A percentile compares a stretch with the other conserved stretches of the same genome.
Conservation (phyloP, 2,797 vertebrate species). For the Cygnus olor region DNA sequence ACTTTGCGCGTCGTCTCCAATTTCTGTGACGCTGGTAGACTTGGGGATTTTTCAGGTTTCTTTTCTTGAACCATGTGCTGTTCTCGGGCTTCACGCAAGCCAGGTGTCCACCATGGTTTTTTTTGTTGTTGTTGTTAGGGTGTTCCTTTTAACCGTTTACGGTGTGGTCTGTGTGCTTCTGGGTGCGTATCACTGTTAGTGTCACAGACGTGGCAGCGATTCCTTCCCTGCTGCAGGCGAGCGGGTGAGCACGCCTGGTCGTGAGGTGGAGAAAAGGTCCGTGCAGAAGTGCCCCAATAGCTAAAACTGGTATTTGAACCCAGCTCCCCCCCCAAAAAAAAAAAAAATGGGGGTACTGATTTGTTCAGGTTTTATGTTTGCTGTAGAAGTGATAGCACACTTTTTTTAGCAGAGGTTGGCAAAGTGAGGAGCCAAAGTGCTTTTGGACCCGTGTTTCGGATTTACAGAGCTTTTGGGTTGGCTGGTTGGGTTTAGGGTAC, state of each 20-base stretch:
- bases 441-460: neutral
- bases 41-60: neutral
- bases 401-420: neutral
- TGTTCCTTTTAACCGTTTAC: neutral
- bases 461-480: neutral
- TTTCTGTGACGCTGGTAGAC: neutral
- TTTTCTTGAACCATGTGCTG: neutral
- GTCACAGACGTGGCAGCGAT: fast-evolving
- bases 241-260: neutral
- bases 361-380: neutral
- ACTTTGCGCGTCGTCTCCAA: fast-evolving
- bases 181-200: neutral
- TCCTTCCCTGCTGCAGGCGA: neutral
- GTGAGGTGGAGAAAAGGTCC: neutral
- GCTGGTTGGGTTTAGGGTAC: neutral
- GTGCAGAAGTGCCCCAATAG: fast-evolving
- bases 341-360: neutral
- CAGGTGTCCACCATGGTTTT: fast-evolving
- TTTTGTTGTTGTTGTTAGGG: neutral
- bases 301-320: neutral
- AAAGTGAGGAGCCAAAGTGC: neutral
- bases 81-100: neutral
- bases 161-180: fast-evolving
- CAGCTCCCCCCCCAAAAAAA: no score
- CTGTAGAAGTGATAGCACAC: neutral